A percentile compares a stretch with the other conserved stretches of the same genome.
phyloP scores from a whole-genome alignment of 2,888 invertebrate species.

The Lasioglossum lativentre region DNA sequence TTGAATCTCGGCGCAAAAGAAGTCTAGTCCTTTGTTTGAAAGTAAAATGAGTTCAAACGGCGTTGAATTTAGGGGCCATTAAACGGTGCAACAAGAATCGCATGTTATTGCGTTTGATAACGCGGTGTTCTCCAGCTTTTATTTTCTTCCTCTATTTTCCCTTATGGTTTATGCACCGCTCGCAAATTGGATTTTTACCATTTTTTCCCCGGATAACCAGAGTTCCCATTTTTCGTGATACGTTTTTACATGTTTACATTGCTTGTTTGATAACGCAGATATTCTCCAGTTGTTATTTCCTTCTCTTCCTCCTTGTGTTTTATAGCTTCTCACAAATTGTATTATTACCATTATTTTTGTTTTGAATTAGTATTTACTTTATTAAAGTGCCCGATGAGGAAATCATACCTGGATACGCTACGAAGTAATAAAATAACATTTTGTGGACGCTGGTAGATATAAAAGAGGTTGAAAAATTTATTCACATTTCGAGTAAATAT shows the following conservation, averaged over 20 bases:
- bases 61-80: conserved; percentile 19
- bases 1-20: not conserved
- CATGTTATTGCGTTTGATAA: conserved; percentile 16
- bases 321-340: too few relatives aligned
- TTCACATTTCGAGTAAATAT: not conserved
- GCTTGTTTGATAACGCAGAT: not conserved
- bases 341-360: not conserved
- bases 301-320: too few relatives aligned
- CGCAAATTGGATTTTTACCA: not conserved
- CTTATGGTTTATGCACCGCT: not conserved
- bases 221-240: not conserved
- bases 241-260: not conserved
- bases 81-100: conserved; percentile 11
- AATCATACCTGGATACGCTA: not conserved
- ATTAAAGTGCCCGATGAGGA: not conserved
- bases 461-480: not conserved
- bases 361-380: not conserved
- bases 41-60: conserved; percentile 18
- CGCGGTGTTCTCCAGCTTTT: not conserved
- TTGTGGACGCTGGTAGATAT: not conserved
- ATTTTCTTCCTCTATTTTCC: not conserved
- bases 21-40: conserved; percentile 5
- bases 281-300: not conserved
- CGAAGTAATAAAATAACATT: not conserved
- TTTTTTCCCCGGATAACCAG: not conserved